These are phyloP conservation scores for Drosophila kurseongensis DNA, from an alignment of 1,140 invertebrate genomes.

Conservation along the genomic window DNA sequence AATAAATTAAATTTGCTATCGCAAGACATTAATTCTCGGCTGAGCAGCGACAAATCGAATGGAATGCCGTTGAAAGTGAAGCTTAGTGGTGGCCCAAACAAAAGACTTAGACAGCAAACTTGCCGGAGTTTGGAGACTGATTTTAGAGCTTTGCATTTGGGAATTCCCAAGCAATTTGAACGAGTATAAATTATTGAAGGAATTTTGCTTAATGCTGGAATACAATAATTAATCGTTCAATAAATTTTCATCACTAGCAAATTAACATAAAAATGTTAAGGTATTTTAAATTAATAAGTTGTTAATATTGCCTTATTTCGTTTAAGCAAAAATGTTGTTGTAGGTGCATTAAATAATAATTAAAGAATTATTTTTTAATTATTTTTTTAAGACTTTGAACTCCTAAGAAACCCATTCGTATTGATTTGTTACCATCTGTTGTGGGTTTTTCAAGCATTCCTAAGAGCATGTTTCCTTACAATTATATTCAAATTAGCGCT, in stretches of 20 bases:
- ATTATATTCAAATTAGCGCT: constrained; percentile 49
- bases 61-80: constrained; percentile 63
- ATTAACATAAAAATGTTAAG: constrained; percentile 16
- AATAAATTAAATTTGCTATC: constrained; percentile 83
- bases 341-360: no score
- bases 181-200: constrained; percentile 9
- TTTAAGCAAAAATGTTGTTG: no score
- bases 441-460: no score
- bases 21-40: constrained; percentile 78
- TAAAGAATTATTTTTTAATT: no score
- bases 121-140: constrained; percentile 25
- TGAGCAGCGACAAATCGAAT: constrained; percentile 63
- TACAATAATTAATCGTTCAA: constrained; percentile 30
- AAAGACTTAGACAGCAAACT: constrained; percentile 66
- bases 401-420: no score
- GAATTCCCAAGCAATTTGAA: constrained; percentile 38
- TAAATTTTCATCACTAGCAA: constrained; percentile 21
- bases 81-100: constrained; percentile 57
- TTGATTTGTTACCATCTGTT: background rate
- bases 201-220: constrained; percentile 23
- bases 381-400: no score
- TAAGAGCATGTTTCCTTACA: background rate
- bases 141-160: constrained; percentile 28
- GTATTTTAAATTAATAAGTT: background rate
- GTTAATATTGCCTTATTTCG: background rate